Base-by-base conservation (phyloP, 2,888 invertebrate species). In the Caenorhabditis virilis region DNA sequence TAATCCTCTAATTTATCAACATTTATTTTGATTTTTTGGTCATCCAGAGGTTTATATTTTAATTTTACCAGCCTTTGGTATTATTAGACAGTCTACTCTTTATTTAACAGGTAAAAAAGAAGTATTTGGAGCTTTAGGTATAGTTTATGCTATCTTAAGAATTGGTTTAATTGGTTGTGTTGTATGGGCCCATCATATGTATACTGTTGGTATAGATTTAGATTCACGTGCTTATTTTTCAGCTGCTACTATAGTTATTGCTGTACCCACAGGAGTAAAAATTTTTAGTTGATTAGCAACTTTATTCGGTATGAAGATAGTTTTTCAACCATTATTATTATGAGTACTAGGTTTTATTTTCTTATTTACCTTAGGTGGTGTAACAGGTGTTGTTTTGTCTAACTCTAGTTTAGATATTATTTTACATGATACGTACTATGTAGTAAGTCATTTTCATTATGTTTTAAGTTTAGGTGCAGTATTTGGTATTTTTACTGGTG, bases 21-120 rank as follows among this genome's bases (percentile, higher is more conserved):
- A 91, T 84, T 85, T 91, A 87, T 91, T 91, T 86, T 91, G 91
- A 89, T 91, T 91, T 86, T 91, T 91, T 88, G 91, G 91, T 0
- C 91, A 91, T 55, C 91, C 91, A 11, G 91, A 91, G 88, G 90
- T 91, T 67, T 91, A 91, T 85, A 90, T 91, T 89, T 85, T 91
- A 87, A 91, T 91, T 89, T 82, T 91, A 78, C 90, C 90, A 0
- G 90, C 89, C 84, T 91, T 91, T 87, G 90, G 91, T 0, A 88
- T 91, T 87, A 89, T 91, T 84, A 90, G 90, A 0, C 90, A 91
- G 83, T 89, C 90, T 86, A 88, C 91, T 85, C 87, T 87, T 0
- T 88, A 89, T 87, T 89, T 90, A 88, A 88, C 88, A 83, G 88
- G 79, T 53, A 82, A 81, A 69, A 79, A 77, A 64, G 71, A 74